These are phyloP conservation scores for Hydrocynus forskahlii DNA, from an alignment of 2,797 vertebrate species.

Conservation along the genomic window DNA sequence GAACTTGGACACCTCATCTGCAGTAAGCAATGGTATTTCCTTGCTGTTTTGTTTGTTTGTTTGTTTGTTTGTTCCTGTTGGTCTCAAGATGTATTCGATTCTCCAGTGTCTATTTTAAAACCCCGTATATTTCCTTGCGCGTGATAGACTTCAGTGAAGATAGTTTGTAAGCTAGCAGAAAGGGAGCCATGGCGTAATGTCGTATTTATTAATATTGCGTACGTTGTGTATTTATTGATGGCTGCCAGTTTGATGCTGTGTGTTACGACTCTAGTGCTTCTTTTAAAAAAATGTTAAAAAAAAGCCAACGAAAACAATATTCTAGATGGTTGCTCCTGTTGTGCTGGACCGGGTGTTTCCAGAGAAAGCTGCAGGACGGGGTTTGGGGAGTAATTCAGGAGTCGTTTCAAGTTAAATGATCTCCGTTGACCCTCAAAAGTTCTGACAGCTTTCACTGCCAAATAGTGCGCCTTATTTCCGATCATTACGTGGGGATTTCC, in stretches of 20 bases:
- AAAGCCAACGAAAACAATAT: constrained; percentile 33
- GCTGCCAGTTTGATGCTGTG: constrained; percentile 53
- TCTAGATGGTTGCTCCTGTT: constrained; percentile 56
- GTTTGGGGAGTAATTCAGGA: constrained; percentile 22
- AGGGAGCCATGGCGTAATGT: constrained; percentile 49
- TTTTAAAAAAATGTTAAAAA: too few relatives aligned
- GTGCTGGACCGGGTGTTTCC: constrained; percentile 50
- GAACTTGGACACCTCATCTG: constrained; percentile 34
- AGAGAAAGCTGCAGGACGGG: constrained; percentile 46
- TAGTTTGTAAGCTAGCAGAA: constrained; percentile 61
- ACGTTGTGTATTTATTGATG: constrained; percentile 69
- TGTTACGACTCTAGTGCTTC: constrained; percentile 49
- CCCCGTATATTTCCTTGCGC: constrained; percentile 54
- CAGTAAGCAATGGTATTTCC: constrained; percentile 25
- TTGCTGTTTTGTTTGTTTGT: constrained; percentile 38
- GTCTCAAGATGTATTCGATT: constrained; percentile 42
- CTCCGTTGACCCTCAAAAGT: constrained; percentile 56
- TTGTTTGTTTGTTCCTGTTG: constrained; percentile 42
- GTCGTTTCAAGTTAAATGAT: constrained; percentile 52
- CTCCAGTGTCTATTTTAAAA: constrained; percentile 62
- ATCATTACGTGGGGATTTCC: neutral
- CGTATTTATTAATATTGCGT: constrained; percentile 56
- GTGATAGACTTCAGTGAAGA: constrained; percentile 51
- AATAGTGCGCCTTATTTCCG: constrained; percentile 61
- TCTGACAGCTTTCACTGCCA: constrained; percentile 68